Percentiles rank a stretch among this genome's conserved stretches.
Evolutionary conservation across 2,888 invertebrate species (phyloP).

Genomic region (Heliothis peltigera): DNA sequence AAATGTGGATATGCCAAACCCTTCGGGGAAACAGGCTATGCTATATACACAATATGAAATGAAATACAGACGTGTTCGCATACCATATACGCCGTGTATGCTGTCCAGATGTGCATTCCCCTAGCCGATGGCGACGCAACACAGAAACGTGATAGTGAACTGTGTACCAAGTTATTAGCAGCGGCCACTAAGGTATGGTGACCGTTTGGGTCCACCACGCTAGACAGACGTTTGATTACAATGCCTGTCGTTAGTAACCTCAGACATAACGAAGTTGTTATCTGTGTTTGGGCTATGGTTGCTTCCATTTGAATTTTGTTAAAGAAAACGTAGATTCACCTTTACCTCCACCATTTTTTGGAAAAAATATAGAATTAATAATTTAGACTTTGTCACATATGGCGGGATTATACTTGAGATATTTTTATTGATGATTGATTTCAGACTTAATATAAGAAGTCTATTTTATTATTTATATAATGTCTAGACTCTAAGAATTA

Average conservation of each 20-base stretch:
- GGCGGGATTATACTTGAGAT: no score
- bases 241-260: conserved; percentile 39
- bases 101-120: background rate
- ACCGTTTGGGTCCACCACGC: background rate
- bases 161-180: conserved; percentile 13
- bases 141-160: conserved; percentile 14
- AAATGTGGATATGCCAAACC: background rate
- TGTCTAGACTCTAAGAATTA: no score
- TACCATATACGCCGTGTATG: background rate
- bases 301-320: background rate
- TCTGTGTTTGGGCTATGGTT: background rate
- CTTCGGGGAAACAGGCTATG: background rate
- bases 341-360: no score
- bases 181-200: background rate
- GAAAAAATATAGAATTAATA: no score
- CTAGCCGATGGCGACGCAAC: background rate
- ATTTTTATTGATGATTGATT: no score
- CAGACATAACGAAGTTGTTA: conserved; percentile 16
- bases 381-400: no score
- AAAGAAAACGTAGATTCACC: no score
- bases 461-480: no score
- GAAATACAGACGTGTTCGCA: background rate
- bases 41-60: background rate
- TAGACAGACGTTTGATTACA: conserved; percentile 15
- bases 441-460: no score